Evolutionary conservation across 1,140 invertebrate species (phyloP), one percentile per base, ranked within the genome.

Genomic region (Chrysopa pallens): DNA sequence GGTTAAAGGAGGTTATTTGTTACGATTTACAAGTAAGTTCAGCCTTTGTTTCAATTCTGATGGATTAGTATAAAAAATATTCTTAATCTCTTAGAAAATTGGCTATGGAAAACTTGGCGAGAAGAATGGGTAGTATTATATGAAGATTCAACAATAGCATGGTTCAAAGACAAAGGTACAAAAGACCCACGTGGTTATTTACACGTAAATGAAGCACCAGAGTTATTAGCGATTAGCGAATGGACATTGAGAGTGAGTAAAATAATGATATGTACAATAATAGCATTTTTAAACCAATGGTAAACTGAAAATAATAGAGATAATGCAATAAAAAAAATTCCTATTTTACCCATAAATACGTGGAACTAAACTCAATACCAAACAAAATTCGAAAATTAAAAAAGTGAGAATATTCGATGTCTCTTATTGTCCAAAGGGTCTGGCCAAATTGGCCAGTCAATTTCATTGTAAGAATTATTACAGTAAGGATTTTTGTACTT

Each of bases 51-150:
- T 23, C 17, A 2, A 23, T 5, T 23, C 5, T 33, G 6, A 33
- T 9, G 8, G 2, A 33, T 33, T 33, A 11, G 9, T 41, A 6
- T 35, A 29, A 12, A 6, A 11, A 7, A 7, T 7, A 4, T 39
- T 43, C 39, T 36, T 50, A 48, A 52, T 52, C 43, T 58, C 64
- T 46, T 62, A 84, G 80, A 76, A 42, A 74, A 80, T 58, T 69
- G 82, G 45, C 66, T 84, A 42, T 80, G 78, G 60, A 79, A 73
- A 55, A 70, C 74, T n/a, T 84, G 81, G 81, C 67, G 75, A 6
- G 77, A 84, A 56, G 79, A 83, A 58, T 84, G 78, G 76, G 74
- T 82, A 36, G 78, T 83, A 27, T 60, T 84, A 6, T 83, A 82
- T 58, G 80, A 83, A 48, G 80, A 84, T 60, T 81, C 78, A 5